These are phyloP conservation scores for Ceyx margarethae DNA, from an alignment of 2,113 vertebrate genomes.

Conservation along the genomic window DNA sequence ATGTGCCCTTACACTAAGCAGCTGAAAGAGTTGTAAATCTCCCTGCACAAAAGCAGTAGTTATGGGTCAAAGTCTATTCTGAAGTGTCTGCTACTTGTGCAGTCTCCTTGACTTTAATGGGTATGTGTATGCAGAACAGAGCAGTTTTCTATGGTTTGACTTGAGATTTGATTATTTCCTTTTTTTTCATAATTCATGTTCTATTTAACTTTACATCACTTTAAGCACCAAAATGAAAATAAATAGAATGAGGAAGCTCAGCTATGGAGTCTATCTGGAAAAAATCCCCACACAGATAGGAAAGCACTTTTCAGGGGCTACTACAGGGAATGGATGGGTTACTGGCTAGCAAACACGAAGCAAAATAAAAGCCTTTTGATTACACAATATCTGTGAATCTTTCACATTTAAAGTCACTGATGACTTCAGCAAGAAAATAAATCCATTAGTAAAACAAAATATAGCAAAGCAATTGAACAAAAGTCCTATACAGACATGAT, in stretches of 20 bases:
- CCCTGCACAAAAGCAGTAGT: not conserved
- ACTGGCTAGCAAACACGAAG: not conserved
- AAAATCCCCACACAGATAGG: not conserved
- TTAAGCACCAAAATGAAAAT: not conserved
- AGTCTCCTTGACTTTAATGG: not conserved
- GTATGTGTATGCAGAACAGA: not conserved
- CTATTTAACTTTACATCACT: not conserved
- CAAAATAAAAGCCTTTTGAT: not conserved
- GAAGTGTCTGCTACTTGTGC: not conserved
- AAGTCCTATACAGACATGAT: not conserved
- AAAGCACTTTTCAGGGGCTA: not conserved
- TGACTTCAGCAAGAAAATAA: not conserved
- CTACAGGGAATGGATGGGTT: not conserved
- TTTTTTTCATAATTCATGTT: not conserved
- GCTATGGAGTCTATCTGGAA: not conserved
- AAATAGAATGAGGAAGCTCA: not conserved
- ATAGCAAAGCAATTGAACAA: not conserved
- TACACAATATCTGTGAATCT: not conserved
- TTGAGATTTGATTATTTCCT: not conserved
- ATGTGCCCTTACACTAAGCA: not conserved
- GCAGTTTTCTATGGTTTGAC: not conserved
- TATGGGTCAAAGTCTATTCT: not conserved
- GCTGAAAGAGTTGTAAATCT: not conserved
- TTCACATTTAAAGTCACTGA: not conserved
- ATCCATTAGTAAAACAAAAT: not conserved